phyloP scores from a whole-genome alignment of 2,113 vertebrate species.

The Istiophorus platypterus region DNA sequence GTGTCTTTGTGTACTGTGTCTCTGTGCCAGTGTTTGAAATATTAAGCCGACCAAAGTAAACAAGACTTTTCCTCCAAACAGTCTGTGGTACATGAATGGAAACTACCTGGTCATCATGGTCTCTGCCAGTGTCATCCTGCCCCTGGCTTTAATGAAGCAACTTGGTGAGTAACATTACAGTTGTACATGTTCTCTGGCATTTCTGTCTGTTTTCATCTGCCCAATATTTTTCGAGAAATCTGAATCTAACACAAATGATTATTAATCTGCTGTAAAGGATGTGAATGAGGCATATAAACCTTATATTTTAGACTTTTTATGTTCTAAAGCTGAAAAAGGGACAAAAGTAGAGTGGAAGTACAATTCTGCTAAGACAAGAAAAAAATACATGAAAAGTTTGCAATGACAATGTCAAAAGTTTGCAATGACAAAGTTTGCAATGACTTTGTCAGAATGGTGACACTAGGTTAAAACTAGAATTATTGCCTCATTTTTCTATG shows the following conservation, averaged over 20 bases:
- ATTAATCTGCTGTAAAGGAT: neutral
- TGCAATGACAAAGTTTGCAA: no score
- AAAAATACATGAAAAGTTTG: no score
- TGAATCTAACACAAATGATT: neutral
- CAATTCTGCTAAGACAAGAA: no score
- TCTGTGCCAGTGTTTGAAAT: slow-evolving; percentile 57
- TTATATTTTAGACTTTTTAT: neutral
- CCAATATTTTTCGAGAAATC: neutral
- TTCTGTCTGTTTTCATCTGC: neutral
- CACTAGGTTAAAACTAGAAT: no score
- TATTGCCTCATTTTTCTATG: no score
- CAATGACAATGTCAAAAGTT: no score
- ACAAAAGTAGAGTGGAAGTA: neutral
- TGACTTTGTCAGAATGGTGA: no score
- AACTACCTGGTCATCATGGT: slow-evolving; percentile 98
- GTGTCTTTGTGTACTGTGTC: slow-evolving; percentile 43
- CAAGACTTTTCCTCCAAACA: slow-evolving; percentile 70
- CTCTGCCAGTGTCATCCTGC: slow-evolving; percentile 89
- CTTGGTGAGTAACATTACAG: slow-evolving; percentile 87
- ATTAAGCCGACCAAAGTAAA: slow-evolving; percentile 57
- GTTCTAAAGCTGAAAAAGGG: neutral
- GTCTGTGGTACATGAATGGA: slow-evolving; percentile 96
- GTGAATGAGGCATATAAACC: neutral
- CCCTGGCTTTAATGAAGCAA: slow-evolving; percentile 97
- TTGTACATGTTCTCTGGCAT: neutral